Conservation (phyloP, 1,140 invertebrate genomes). For the Zaprionus kolodkinae region DNA sequence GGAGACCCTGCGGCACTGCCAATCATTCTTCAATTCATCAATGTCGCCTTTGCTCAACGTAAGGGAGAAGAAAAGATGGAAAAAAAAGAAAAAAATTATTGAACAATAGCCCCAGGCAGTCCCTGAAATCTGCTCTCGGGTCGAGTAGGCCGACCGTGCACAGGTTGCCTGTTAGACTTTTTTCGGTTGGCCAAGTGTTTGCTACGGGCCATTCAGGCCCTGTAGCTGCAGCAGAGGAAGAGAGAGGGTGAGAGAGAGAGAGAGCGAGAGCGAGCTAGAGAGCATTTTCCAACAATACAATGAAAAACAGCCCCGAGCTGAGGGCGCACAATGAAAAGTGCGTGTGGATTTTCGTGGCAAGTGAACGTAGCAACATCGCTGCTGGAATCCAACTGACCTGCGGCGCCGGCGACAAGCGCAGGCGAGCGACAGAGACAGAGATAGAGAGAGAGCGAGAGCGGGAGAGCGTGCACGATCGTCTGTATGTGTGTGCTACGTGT, state of each 20-base stretch:
- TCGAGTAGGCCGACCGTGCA: conserved; percentile 15
- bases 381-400: conserved; percentile 67
- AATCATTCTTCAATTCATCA: conserved; percentile 83
- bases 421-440: conserved; percentile 26
- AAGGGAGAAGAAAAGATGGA: conserved; percentile 14
- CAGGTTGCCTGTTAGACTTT: conserved; percentile 37
- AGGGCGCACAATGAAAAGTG: conserved; percentile 42
- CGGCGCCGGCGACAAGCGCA: conserved; percentile 68
- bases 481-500: conserved; percentile 10
- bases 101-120: conserved; percentile 72
- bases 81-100: conserved; percentile 39
- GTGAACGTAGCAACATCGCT: conserved; percentile 34
- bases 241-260: neutral
- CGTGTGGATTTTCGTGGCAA: conserved; percentile 62
- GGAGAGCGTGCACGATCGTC: neutral
- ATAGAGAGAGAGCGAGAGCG: neutral
- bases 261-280: neutral
- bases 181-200: conserved; percentile 8
- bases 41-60: conserved; percentile 53
- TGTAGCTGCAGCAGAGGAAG: neutral
- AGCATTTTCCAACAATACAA: conserved; percentile 7
- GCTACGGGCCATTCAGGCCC: conserved; percentile 28
- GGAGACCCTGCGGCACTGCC: conserved; percentile 65
- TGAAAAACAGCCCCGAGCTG: conserved; percentile 9
- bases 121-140: conserved; percentile 1